Base-by-base conservation (phyloP, 2,113 vertebrate genomes). In the Chrysemys picta region DNA sequence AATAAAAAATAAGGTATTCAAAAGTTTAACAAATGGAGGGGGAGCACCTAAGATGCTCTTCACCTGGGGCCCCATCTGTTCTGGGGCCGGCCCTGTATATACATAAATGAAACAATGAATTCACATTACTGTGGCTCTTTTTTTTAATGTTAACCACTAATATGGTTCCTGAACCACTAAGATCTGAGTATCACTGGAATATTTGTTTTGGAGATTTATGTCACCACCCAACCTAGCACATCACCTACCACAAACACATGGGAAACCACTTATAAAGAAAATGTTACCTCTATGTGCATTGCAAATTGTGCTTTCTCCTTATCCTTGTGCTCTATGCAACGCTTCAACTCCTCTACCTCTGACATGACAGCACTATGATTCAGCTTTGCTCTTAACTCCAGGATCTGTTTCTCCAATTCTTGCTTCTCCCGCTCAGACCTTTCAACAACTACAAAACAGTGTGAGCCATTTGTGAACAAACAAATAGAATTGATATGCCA, bases 301-400 rank as follows among this genome's bases (percentile, higher is more conserved):
- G 97, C 89, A 94, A 99, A 98, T 69, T 98, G 98, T 29, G 98
- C 94, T 92, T 97, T 98, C 97, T 99, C 99, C 89, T 98, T 98
- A 95, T 99, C 99, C 91, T 99, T 99, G 69, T 42, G 93, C 13
- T 99, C 99, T 95, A 99, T 62, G 82, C 98, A 97, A 89, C 97
- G 98, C 96, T 98, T 99, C 42, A 99, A 96, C 45, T 99, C 99
- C 82, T 99, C 99, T 8, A 99, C 97, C 89, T 99, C 99, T 38
- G 98, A 97, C 27, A 98, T 96, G 80, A 98, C 89, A 4, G 98
- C 96, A 21, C 90, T 98, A 76, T 97, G 98, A 91, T 80, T 97
- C 91, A 99, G 94, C 94, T 99, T 98, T 47, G 96, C 95, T 85
- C 98, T 98, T 92, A 99, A 95, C 54, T 99, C 99, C 9, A 98